Evolutionary conservation across 1,140 invertebrate genomes (phyloP).

Genomic region (Lucilia cuprina): DNA sequence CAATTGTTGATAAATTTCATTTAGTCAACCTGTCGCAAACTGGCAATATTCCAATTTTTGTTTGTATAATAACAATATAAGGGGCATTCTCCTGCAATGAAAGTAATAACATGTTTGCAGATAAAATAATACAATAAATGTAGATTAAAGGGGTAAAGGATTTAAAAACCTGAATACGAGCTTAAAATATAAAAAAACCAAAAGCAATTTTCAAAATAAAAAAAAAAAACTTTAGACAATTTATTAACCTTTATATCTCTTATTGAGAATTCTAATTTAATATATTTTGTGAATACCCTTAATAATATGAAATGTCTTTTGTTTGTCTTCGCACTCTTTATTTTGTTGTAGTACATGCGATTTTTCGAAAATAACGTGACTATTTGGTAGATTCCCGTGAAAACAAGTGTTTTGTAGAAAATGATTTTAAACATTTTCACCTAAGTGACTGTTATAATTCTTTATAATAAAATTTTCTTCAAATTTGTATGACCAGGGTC

Average conservation of each 20-base stretch:
- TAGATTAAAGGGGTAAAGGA: too few relatives aligned
- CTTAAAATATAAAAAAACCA: too few relatives aligned
- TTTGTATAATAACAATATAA: neutral
- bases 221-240: too few relatives aligned
- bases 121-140: too few relatives aligned
- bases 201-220: too few relatives aligned
- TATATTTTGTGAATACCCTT: neutral
- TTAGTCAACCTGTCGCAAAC: neutral
- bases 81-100: neutral
- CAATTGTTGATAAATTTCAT: neutral
- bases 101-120: too few relatives aligned
- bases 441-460: neutral
- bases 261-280: too few relatives aligned
- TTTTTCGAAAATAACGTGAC: conserved; percentile 17
- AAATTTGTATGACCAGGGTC: neutral
- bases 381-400: conserved; percentile 8
- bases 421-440: neutral
- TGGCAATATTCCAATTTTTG: neutral
- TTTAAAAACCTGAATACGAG: too few relatives aligned
- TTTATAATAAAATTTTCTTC: neutral
- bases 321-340: neutral
- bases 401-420: conserved; percentile 25
- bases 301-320: neutral
- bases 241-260: too few relatives aligned
- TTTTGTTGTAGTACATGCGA: neutral